Conservation (phyloP, 1,140 invertebrate species). For the Oedothorax gibbosus region DNA sequence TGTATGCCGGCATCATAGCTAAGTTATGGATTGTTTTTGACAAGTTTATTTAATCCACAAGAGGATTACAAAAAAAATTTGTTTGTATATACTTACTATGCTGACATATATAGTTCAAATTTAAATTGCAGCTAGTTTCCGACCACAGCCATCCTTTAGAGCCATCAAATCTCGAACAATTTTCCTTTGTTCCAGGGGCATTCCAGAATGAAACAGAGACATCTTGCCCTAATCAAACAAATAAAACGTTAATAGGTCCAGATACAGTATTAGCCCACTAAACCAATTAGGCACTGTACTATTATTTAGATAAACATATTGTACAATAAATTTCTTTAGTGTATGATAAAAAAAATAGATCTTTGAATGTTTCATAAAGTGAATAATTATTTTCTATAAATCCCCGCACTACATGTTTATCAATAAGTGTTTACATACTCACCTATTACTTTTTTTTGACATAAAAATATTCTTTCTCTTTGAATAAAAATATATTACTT, state of each 20-base stretch:
- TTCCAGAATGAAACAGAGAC: constrained; percentile 94
- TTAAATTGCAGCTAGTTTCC: constrained; percentile 87
- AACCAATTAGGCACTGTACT: not conserved
- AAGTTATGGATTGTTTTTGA: not conserved
- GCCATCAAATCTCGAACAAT: constrained; percentile 91
- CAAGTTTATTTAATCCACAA: not conserved
- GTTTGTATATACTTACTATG: constrained; percentile 80
- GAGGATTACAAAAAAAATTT: no score
- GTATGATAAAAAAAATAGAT: no score
- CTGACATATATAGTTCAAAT: constrained; percentile 92
- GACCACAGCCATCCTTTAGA: constrained; percentile 95
- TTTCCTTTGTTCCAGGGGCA: constrained; percentile 82
- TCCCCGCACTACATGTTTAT: no score
- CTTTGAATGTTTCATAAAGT: no score
- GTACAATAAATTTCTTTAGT: no score
- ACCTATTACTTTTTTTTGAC: no score
- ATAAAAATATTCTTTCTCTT: no score
- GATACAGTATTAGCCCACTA: not conserved
- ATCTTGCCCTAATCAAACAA: constrained; percentile 74
- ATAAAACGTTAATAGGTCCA: not conserved
- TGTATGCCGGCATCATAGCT: not conserved
- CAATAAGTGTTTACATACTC: no score
- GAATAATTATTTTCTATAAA: no score
- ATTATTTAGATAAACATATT: no score
- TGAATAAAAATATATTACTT: no score